Evolutionary conservation across 2,888 invertebrate species (phyloP).

Genomic region (Parasteatoda lunata): DNA sequence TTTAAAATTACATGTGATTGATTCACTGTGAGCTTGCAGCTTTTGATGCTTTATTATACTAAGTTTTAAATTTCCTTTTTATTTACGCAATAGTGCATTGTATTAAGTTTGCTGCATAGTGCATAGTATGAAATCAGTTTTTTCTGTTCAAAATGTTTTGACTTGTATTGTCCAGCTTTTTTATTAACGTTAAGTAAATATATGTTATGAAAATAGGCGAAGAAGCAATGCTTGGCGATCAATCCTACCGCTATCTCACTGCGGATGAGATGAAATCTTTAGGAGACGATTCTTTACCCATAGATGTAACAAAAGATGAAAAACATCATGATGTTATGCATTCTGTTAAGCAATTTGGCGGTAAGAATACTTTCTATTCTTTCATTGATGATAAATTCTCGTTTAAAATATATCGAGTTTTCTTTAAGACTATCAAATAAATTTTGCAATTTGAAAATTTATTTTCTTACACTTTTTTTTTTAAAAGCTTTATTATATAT

Average conservation of each 20-base stretch:
- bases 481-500: too few species aligned
- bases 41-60: too few species aligned
- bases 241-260: slow-evolving; percentile 89
- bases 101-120: neutral
- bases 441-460: too few species aligned
- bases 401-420: too few species aligned
- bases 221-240: slow-evolving; percentile 91
- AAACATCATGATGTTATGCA: slow-evolving; percentile 64
- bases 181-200: neutral
- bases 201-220: slow-evolving; percentile 81
- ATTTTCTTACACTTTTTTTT: too few species aligned
- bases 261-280: slow-evolving; percentile 97
- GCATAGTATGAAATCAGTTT: neutral
- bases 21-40: too few species aligned
- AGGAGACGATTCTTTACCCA: slow-evolving; percentile 93
- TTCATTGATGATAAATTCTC: too few species aligned
- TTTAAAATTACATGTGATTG: too few species aligned
- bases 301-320: slow-evolving; percentile 90
- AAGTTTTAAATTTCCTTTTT: too few species aligned
- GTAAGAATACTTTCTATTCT: slow-evolving; percentile 16
- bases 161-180: neutral
- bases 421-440: too few species aligned
- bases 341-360: slow-evolving; percentile 56
- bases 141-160: neutral
- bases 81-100: neutral